Evolutionary conservation across 2,888 invertebrate species (phyloP).

Genomic region (Drosophila melanosoma): DNA sequence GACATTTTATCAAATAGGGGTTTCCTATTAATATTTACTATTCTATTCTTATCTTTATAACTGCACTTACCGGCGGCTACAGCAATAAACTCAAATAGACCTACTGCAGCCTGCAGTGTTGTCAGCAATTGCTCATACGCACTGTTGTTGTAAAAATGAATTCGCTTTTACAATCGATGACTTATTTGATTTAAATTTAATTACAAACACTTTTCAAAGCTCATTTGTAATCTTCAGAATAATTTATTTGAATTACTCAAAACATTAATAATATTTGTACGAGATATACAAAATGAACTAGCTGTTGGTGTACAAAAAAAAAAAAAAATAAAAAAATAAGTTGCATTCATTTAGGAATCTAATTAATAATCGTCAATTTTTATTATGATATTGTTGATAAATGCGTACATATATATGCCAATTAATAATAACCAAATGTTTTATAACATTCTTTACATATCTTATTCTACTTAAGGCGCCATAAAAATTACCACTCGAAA

Average conservation of each 20-base stretch:
- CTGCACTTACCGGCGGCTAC: neutral
- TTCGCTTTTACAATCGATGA: neutral
- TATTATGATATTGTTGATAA: conserved; percentile 29
- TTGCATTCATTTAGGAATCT: neutral
- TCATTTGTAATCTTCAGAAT: neutral
- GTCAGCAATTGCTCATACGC: conserved; percentile 5
- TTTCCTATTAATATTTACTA: conserved; percentile 1
- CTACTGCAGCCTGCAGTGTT: neutral
- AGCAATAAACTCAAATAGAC: neutral
- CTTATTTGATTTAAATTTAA: neutral
- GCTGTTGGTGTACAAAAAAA: neutral
- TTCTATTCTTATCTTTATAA: conserved; percentile 41
- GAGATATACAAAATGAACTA: neutral
- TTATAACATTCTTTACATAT: conserved; percentile 37
- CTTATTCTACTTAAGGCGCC: conserved; percentile 33
- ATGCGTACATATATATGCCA: conserved; percentile 15
- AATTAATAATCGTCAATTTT: conserved; percentile 18
- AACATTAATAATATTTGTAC: conserved; percentile 6
- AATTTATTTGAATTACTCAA: neutral
- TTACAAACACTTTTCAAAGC: neutral
- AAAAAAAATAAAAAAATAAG: neutral
- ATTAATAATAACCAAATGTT: conserved; percentile 51
- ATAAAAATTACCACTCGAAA: conserved; percentile 31
- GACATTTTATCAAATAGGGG: conserved; percentile 23
- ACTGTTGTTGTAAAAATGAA: neutral